phyloP scores from a whole-genome alignment of 2,888 invertebrate genomes.

The Ernsta delagoae region DNA sequence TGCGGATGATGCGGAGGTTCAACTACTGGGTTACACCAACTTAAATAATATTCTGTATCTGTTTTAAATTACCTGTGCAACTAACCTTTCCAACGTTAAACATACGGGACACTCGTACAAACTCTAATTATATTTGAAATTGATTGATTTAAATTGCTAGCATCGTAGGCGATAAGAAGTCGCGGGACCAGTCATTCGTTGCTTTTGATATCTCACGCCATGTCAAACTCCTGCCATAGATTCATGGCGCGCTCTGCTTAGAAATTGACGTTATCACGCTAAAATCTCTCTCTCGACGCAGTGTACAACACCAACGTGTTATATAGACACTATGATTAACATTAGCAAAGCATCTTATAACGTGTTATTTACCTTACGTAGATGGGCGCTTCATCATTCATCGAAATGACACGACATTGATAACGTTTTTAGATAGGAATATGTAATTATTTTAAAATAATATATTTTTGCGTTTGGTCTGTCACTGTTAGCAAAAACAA shows the following conservation, averaged over 20 bases:
- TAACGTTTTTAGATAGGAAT: not conserved
- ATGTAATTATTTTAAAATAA: too few species aligned
- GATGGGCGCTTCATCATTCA: not conserved
- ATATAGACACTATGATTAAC: not conserved
- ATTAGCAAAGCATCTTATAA: not conserved
- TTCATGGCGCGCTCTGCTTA: slow-evolving; percentile 43
- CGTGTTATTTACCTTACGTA: not conserved
- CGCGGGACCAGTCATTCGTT: slow-evolving; percentile 14
- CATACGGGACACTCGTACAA: not conserved
- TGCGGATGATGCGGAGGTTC: too few species aligned
- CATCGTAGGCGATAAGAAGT: slow-evolving; percentile 19
- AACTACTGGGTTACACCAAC: too few species aligned
- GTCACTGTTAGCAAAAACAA: too few species aligned
- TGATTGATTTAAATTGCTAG: slow-evolving; percentile 16
- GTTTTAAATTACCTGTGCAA: too few species aligned
- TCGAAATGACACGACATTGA: not conserved
- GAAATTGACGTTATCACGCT: slow-evolving; percentile 45
- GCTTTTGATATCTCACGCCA: slow-evolving; percentile 45
- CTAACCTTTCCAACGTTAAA: not conserved
- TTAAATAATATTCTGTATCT: too few species aligned
- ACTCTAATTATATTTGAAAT: not conserved
- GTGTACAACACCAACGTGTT: not conserved
- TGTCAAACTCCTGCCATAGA: slow-evolving; percentile 41
- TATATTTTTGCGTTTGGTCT: too few species aligned
- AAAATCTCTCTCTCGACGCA: slow-evolving; percentile 1